phyloP scores from a whole-genome alignment of 2,797 vertebrate species.

The Schizothorax lantsangensis region DNA sequence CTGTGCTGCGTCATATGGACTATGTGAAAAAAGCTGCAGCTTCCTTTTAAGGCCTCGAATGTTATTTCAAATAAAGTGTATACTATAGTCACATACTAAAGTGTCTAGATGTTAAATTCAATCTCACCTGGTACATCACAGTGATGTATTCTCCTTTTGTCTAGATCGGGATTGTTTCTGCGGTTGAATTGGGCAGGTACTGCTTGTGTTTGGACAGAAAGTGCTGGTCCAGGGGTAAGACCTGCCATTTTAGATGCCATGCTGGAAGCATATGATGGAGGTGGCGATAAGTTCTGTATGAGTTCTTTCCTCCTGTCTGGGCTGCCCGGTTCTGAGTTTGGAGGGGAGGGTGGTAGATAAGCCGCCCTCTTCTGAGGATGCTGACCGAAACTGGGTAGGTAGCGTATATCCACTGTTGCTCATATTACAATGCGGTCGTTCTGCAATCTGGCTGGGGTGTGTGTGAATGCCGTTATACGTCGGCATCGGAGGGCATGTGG shows the following conservation, averaged over 20 bases:
- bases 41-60: background rate
- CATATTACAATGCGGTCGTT: conserved; percentile 79
- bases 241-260: conserved; percentile 92
- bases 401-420: conserved; percentile 79
- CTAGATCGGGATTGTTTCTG: conserved; percentile 94
- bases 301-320: conserved; percentile 91
- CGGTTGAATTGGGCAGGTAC: conserved; percentile 86
- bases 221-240: conserved; percentile 79
- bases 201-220: conserved; percentile 81
- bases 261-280: conserved; percentile 92
- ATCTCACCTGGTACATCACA: conserved; percentile 91
- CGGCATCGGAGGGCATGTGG: conserved; percentile 79
- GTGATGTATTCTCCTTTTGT: conserved; percentile 96
- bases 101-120: background rate
- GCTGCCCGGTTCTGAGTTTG: conserved; percentile 94
- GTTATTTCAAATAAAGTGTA: background rate
- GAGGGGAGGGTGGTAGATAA: conserved; percentile 94
- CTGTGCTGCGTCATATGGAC: background rate
- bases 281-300: conserved; percentile 90
- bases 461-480: conserved; percentile 81
- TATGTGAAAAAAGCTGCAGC: background rate
- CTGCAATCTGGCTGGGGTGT: conserved; percentile 76
- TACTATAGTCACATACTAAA: background rate
- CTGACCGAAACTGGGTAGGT: conserved; percentile 78
- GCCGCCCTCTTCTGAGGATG: conserved; percentile 81